phyloP scores from a whole-genome alignment of 2,113 vertebrate species.

The Suricata suricatta region DNA sequence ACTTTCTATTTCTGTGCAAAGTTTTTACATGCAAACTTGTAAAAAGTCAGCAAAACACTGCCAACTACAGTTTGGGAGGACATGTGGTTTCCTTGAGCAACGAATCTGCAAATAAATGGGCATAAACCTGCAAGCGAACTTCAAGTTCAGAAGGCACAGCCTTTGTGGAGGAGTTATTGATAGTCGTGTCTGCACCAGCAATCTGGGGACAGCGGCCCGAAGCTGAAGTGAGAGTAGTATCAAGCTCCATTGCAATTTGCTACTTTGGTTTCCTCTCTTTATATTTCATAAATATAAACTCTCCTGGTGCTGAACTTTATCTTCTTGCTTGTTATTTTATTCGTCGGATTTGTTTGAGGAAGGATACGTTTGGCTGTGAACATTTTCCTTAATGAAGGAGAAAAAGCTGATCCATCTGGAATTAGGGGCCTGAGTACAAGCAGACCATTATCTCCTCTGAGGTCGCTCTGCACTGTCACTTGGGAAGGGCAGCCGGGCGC shows the following conservation, averaged over 20 bases:
- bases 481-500: constrained; percentile 79
- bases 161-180: neutral
- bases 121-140: neutral
- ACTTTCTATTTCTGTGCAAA: neutral
- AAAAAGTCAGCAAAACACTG: neutral
- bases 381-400: constrained; percentile 7
- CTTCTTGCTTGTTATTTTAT: neutral
- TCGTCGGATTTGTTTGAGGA: neutral
- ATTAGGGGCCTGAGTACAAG: neutral
- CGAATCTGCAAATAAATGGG: neutral
- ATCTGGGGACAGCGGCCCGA: neutral
- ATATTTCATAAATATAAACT: neutral
- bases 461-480: constrained; percentile 76
- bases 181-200: neutral
- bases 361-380: constrained; percentile 13
- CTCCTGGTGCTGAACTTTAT: neutral
- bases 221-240: neutral
- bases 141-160: neutral
- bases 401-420: neutral
- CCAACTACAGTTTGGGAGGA: neutral
- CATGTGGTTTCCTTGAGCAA: neutral
- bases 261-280: neutral
- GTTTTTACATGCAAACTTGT: neutral
- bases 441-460: constrained; percentile 74
- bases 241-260: neutral